A percentile compares a stretch with the other conserved stretches of the same genome.
These are phyloP conservation scores for Theristicus caerulescens DNA, from an alignment of 2,113 vertebrate genomes.

Conservation along the genomic window DNA sequence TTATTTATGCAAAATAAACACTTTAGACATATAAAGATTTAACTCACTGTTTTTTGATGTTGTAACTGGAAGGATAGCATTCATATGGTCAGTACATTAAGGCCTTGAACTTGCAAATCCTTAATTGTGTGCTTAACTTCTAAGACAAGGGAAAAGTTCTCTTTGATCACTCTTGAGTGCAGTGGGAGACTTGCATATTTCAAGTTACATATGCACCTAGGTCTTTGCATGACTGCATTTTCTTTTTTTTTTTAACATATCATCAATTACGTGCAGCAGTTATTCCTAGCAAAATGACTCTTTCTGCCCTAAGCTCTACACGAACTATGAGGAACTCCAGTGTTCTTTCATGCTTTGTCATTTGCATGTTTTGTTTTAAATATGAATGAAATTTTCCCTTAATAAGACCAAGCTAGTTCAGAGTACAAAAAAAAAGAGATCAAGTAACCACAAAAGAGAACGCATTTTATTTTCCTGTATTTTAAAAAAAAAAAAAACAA, in stretches of 20 bases:
- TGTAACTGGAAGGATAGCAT: neutral
- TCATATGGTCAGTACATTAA: neutral
- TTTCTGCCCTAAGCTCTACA: neutral
- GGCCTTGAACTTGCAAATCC: neutral
- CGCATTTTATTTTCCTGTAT: neutral
- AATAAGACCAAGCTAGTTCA: neutral
- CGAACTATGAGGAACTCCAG: neutral
- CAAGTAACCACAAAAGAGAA: neutral
- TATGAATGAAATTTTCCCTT: neutral
- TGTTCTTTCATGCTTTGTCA: neutral
- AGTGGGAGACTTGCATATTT: neutral
- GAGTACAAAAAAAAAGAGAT: neutral
- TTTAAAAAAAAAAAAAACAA: neutral
- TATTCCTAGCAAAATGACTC: neutral
- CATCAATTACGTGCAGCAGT: neutral
- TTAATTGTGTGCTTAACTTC: neutral
- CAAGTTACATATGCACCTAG: neutral
- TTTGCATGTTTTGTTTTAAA: neutral
- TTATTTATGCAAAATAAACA: neutral
- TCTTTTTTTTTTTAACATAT: neutral
- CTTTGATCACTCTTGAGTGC: neutral
- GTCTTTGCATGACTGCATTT: neutral
- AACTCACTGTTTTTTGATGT: neutral
- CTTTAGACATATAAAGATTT: neutral
- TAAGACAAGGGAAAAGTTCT: neutral